Evolutionary conservation across 1,140 invertebrate species (phyloP).

Genomic region (Globodera ellingtonae): DNA sequence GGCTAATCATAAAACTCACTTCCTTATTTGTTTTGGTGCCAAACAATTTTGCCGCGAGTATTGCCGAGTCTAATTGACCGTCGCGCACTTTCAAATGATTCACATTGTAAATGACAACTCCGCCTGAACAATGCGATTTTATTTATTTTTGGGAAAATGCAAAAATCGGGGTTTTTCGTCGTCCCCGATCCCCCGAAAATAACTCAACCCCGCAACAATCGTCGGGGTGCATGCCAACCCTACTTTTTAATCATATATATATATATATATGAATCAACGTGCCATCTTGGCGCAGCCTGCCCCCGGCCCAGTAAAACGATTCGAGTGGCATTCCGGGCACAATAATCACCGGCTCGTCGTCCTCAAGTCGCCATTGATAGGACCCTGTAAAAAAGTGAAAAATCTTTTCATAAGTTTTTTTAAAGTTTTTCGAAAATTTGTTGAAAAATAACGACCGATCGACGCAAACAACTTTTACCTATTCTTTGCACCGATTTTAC

Average conservation of each 20-base stretch:
- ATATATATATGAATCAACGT: background rate
- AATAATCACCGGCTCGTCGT: slow-evolving; percentile 63
- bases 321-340: slow-evolving; percentile 61
- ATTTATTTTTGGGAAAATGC: background rate
- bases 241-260: no score
- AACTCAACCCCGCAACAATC: no score
- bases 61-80: slow-evolving; percentile 54
- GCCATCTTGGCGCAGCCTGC: slow-evolving; percentile 56
- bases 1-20: background rate
- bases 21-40: slow-evolving; percentile 60
- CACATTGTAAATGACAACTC: slow-evolving; percentile 64
- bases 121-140: slow-evolving; percentile 21
- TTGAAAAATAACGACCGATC: no score
- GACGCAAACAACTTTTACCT: slow-evolving; percentile 2
- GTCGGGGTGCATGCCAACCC: no score
- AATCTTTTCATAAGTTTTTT: background rate
- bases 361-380: slow-evolving; percentile 63
- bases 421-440: no score
- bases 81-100: slow-evolving; percentile 60
- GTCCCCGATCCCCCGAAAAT: no score
- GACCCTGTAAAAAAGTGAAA: slow-evolving; percentile 28
- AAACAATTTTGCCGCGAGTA: slow-evolving; percentile 61
- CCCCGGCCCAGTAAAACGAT: slow-evolving; percentile 64
- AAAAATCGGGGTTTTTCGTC: no score
- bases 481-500: slow-evolving; percentile 62